phyloP scores from a whole-genome alignment of 1,140 invertebrate genomes.

The Mya arenaria region DNA sequence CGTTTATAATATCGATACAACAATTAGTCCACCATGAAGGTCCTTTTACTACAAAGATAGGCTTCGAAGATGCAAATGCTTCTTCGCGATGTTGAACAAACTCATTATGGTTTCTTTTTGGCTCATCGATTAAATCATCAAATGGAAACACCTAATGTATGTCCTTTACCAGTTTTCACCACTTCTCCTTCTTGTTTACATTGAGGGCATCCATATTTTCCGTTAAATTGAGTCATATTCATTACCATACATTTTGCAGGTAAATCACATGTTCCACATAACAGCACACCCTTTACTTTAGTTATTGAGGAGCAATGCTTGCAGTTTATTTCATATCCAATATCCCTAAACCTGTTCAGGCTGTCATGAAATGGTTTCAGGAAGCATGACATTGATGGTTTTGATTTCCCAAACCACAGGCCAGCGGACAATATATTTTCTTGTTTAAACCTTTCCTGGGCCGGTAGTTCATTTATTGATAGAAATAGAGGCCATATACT shows the following conservation, averaged over 20 bases:
- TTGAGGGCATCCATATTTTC: slow-evolving; percentile 19
- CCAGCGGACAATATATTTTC: background rate
- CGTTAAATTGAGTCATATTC: slow-evolving; percentile 45
- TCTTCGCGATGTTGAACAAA: slow-evolving; percentile 39
- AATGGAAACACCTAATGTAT: slow-evolving; percentile 33
- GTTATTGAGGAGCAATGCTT: background rate
- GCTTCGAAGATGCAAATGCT: background rate
- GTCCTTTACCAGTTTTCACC: slow-evolving; percentile 29
- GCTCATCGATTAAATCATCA: background rate
- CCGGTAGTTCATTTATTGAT: slow-evolving; percentile 36
- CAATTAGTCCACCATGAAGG: slow-evolving; percentile 28
- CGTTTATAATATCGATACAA: slow-evolving; percentile 32
- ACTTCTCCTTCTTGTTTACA: slow-evolving; percentile 28
- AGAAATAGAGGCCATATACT: slow-evolving; percentile 42
- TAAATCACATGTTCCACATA: slow-evolving; percentile 38
- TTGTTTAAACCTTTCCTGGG: background rate
- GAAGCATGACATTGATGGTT: slow-evolving; percentile 30
- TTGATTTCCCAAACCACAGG: slow-evolving; percentile 23
- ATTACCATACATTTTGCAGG: slow-evolving; percentile 37
- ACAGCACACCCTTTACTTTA: background rate
- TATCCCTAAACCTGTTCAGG: slow-evolving; percentile 9
- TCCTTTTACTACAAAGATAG: slow-evolving; percentile 9
- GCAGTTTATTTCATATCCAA: slow-evolving; percentile 19
- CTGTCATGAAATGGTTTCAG: slow-evolving; percentile 41
- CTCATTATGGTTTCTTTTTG: slow-evolving; percentile 11